Conservation (phyloP, 1,140 invertebrate genomes). For the Ostrea edulis region DNA sequence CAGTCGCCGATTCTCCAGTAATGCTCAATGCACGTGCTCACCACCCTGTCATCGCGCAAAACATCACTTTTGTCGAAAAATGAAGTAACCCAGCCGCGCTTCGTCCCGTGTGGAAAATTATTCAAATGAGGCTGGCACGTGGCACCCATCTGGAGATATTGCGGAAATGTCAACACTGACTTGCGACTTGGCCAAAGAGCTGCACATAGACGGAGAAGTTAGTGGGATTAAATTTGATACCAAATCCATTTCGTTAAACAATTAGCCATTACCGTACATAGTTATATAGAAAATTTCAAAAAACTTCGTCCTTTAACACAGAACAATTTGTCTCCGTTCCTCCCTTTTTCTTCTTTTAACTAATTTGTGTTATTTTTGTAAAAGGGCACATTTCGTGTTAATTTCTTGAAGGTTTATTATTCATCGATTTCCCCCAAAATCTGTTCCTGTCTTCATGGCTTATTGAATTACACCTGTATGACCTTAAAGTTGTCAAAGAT, state of each 20-base stretch:
- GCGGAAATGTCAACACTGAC: constrained; percentile 32
- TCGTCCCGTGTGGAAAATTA: constrained; percentile 31
- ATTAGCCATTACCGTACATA: background rate
- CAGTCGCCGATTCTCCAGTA: background rate
- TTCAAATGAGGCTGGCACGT: background rate
- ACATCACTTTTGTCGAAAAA: background rate
- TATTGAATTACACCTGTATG: constrained; percentile 29
- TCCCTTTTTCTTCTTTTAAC: background rate
- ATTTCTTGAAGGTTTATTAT: background rate
- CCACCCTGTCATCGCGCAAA: background rate
- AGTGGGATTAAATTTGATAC: background rate
- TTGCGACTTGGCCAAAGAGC: constrained; percentile 3
- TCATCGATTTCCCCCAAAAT: constrained; percentile 6
- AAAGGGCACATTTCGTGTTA: background rate
- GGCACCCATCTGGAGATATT: constrained; percentile 23
- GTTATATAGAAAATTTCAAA: background rate
- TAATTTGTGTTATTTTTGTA: background rate
- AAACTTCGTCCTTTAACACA: background rate
- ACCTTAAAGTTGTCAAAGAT: background rate
- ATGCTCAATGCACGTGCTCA: constrained; percentile 9
- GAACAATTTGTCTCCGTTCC: background rate
- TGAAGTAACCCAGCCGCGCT: background rate
- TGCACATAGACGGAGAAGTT: background rate
- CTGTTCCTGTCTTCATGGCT: background rate
- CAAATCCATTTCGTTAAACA: background rate